Conservation (phyloP, 2,113 vertebrate genomes). For the Aramus guarauna region DNA sequence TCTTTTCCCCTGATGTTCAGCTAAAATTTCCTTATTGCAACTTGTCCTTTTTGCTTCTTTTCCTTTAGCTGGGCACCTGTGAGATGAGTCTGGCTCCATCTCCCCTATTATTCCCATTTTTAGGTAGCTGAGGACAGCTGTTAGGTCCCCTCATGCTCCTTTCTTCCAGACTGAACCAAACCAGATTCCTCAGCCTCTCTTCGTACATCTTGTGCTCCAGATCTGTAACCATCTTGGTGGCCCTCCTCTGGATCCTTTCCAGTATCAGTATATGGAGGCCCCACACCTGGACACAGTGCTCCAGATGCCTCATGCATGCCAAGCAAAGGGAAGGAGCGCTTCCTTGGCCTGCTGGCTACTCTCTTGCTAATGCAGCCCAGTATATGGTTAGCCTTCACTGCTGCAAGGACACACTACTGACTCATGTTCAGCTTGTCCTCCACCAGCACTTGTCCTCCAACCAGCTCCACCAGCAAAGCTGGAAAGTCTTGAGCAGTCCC, state of each 20-base stretch:
- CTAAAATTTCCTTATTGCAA: not conserved
- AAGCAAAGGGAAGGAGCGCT: not conserved
- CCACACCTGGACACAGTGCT: not conserved
- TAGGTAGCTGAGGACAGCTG: not conserved
- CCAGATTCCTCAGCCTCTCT: not conserved
- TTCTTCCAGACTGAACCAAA: not conserved
- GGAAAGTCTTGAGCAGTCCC: slow-evolving; percentile 25
- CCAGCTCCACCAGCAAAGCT: slow-evolving; percentile 44
- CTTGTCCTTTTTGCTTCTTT: not conserved
- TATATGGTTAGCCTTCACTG: not conserved
- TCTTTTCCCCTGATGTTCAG: not conserved
- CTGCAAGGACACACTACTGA: not conserved
- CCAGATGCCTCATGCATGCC: not conserved
- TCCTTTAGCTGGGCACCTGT: not conserved
- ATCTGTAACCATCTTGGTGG: not conserved
- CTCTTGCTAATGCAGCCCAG: not conserved
- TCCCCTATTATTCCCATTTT: not conserved
- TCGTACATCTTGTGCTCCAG: not conserved
- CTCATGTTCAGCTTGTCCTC: not conserved
- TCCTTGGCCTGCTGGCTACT: not conserved
- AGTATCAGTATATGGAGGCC: not conserved
- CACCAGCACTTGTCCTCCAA: not conserved
- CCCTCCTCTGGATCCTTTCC: not conserved
- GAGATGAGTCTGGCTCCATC: not conserved
- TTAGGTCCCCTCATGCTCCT: rapidly evolving